These are phyloP conservation scores for Micropoecilia bifurca DNA, from an alignment of 2,797 vertebrate species.

Conservation along the genomic window DNA sequence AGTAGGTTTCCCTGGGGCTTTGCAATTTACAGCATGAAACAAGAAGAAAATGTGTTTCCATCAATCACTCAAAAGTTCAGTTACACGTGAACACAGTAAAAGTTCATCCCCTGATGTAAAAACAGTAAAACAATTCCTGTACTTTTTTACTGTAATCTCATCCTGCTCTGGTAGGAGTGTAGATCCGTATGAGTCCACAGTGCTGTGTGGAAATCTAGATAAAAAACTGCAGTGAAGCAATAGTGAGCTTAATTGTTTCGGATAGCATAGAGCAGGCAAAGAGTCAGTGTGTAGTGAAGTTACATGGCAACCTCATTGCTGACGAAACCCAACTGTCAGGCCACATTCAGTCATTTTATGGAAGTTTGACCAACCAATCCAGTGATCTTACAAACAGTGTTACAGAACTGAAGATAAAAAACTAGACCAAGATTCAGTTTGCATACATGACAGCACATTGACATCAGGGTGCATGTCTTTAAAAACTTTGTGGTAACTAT, in stretches of 20 bases:
- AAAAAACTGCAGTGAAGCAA: neutral
- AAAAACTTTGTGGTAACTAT: neutral
- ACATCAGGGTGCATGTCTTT: neutral
- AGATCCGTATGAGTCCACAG: neutral
- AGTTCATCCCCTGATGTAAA: neutral
- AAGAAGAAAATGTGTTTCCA: slow-evolving; percentile 10
- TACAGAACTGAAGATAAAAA: neutral
- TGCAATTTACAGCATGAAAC: neutral
- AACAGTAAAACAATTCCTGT: neutral
- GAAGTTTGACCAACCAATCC: neutral
- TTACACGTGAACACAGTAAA: neutral
- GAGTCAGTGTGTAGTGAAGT: neutral
- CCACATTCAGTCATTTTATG: neutral
- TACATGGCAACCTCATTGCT: neutral
- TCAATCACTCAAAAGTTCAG: slow-evolving; percentile 1
- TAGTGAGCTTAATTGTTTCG: neutral
- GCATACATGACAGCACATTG: neutral
- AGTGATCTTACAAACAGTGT: neutral
- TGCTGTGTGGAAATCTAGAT: neutral
- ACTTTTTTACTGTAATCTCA: neutral
- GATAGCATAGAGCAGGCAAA: neutral
- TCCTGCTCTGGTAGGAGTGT: neutral
- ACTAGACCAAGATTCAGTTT: neutral
- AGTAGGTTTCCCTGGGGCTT: neutral
- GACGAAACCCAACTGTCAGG: neutral